Evolutionary conservation across 2,888 invertebrate genomes (phyloP), one percentile per base, ranked within the genome.

Genomic region (Fragum whitleyi): DNA sequence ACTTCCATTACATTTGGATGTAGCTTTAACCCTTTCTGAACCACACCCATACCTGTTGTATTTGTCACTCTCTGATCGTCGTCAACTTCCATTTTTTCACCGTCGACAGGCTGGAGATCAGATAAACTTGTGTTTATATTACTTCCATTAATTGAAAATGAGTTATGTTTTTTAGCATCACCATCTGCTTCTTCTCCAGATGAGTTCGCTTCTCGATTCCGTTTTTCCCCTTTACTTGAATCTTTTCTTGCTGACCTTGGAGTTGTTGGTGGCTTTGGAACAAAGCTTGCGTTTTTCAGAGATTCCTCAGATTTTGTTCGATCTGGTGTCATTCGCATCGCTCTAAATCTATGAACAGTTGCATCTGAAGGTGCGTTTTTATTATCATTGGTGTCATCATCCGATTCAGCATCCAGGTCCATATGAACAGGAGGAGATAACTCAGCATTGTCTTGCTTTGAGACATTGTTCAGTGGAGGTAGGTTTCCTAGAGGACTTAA

Each of bases 241-340:
- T 65, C 70, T 74, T 81, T 82, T 23, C 85, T 79, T 14, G 81
- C 87, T 62, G 85, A 84, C 68, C 83, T 81, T 59, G 90, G 88
- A 7, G 88, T 91, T 7, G 86, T 76, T 23, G 92, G 92, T 1
- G 92, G 92, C 80, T 90, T 91, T 9, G 91, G 92, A 11, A 87
- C 67, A 88, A 91, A 91, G 5, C 86, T 86, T 57, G 86, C 87
- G 74, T 90, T 89, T 77, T 86, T 89, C 53, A 90, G 62, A n/a
- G 89, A 88, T 72, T 90, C 90, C 28, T 88, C 80, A 36, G 88
- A 88, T 32, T 86, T 83, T 23, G 83, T 76, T 39, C 87, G 79
- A 53, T 89, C 89, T 55, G 87, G 83, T n/a, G 86, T 86, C 88
- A 90, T 87, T 76, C 88, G 88, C 55, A 91, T 78, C 51, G 89